phyloP scores from a whole-genome alignment of 2,888 invertebrate species.

The Chymomyza fuscimana region DNA sequence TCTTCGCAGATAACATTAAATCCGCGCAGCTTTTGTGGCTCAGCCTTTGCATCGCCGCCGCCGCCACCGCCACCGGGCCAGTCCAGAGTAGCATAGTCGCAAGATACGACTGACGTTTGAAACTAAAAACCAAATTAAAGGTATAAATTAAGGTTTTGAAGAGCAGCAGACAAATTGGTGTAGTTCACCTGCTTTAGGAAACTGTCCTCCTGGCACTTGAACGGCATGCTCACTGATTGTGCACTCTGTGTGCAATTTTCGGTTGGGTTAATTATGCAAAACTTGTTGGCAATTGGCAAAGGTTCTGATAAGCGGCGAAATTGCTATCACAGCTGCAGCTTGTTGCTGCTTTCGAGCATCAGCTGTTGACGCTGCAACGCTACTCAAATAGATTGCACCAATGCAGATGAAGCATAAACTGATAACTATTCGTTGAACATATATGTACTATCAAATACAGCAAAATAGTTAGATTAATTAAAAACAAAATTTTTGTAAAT shows the following conservation, averaged over 20 bases:
- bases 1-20: conserved; percentile 88
- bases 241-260: not conserved
- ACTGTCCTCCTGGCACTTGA: conserved; percentile 87
- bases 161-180: no score
- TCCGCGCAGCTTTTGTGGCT: conserved; percentile 80
- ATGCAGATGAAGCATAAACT: not conserved
- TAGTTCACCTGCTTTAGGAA: conserved; percentile 84
- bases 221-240: conserved; percentile 82
- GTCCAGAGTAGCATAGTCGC: conserved; percentile 83
- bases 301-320: not conserved
- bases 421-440: not conserved
- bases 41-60: conserved; percentile 35
- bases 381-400: not conserved
- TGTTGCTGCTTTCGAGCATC: not conserved
- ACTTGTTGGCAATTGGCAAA: conserved; percentile 22
- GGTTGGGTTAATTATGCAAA: conserved; percentile 48
- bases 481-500: no score
- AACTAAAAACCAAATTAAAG: conserved; percentile 53
- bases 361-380: not conserved
- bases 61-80: conserved; percentile 37
- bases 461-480: no score
- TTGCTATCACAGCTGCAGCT: not conserved
- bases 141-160: not conserved
- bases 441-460: no score
- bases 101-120: conserved; percentile 84